A percentile compares a stretch with the other conserved stretches of the same genome.
Evolutionary conservation across 2,888 invertebrate genomes (phyloP).

Genomic region (Lasioglossum oenotherae): DNA sequence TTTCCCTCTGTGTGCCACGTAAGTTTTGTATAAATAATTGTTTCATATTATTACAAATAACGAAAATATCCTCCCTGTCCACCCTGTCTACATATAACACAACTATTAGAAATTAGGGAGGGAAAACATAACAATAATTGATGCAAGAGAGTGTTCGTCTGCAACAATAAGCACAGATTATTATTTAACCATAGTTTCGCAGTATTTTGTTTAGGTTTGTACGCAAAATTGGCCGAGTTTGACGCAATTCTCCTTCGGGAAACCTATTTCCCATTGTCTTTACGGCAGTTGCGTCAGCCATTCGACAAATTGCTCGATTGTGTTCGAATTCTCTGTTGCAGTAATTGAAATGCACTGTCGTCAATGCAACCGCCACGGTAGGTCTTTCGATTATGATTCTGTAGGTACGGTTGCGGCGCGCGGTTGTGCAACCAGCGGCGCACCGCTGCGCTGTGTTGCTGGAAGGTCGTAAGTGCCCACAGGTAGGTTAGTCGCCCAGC

Average conservation of each 20-base stretch:
- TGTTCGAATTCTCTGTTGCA: neutral
- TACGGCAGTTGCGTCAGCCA: neutral
- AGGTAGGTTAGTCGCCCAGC: slow-evolving; percentile 73
- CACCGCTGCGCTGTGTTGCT: slow-evolving; percentile 32
- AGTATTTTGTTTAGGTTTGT: neutral
- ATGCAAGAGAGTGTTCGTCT: neutral
- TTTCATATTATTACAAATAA: too few species aligned
- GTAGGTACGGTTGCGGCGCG: slow-evolving; percentile 22
- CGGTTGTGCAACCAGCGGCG: slow-evolving; percentile 63
- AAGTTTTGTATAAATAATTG: too few species aligned
- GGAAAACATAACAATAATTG: neutral
- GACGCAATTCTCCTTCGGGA: neutral
- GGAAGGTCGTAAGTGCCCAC: slow-evolving; percentile 70
- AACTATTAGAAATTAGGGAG: too few species aligned
- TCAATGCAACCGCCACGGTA: slow-evolving; percentile 42
- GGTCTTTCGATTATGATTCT: slow-evolving; percentile 30
- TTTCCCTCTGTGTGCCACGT: too few species aligned
- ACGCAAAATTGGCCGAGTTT: neutral
- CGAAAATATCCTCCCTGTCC: too few species aligned
- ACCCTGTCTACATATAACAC: too few species aligned
- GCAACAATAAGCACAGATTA: neutral
- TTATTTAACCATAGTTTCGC: neutral
- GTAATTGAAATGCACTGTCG: slow-evolving; percentile 5
- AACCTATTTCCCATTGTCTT: neutral
- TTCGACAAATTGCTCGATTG: slow-evolving; percentile 12